Percentiles rank a stretch among this genome's conserved stretches.
phyloP scores from a whole-genome alignment of 1,140 invertebrate genomes.

The Pomacea maculata region DNA sequence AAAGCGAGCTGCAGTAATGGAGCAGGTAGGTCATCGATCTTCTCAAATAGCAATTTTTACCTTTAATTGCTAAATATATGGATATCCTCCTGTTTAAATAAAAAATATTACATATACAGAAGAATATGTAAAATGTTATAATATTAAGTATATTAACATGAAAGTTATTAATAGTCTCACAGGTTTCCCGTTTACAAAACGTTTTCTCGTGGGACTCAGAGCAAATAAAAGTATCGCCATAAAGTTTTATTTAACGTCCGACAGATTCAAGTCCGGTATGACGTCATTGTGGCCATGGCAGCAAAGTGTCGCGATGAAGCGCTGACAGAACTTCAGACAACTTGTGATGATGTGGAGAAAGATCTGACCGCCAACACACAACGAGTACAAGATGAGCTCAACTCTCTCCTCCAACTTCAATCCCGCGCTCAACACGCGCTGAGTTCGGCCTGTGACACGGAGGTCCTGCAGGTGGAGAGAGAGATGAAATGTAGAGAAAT shows the following conservation, averaged over 20 bases:
- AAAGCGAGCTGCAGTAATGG: no score
- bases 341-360: background rate
- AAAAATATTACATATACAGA: no score
- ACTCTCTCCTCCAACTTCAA: background rate
- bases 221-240: no score
- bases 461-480: background rate
- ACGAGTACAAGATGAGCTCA: background rate
- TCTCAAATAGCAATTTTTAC: no score
- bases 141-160: no score
- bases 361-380: background rate
- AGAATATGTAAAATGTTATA: no score
- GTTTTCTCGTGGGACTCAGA: no score
- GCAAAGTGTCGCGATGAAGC: background rate
- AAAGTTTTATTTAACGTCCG: background rate
- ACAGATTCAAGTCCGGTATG: background rate
- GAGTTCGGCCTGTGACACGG: background rate
- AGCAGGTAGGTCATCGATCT: no score
- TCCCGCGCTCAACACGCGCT: background rate
- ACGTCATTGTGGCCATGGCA: background rate
- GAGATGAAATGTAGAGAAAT: background rate
- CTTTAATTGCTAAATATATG: no score
- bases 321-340: background rate
- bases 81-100: no score
- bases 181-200: no score
- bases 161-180: no score